Evolutionary conservation across 2,888 invertebrate species (phyloP).

Genomic region (Alviniconcha strummeri): DNA sequence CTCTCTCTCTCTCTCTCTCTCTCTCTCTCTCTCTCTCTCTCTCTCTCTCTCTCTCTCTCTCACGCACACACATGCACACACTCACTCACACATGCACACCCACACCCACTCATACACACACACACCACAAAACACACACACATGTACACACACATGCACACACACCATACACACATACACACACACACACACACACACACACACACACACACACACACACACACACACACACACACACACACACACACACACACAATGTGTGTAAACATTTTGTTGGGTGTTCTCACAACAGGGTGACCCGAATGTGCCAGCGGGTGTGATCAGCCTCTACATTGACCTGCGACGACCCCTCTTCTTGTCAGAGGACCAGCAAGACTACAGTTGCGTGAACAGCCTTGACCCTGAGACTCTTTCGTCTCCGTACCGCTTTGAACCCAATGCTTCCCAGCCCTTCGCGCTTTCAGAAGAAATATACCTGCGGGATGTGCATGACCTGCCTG

Average conservation of each 20-base stretch:
- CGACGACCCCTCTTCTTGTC: slow-evolving; percentile 60
- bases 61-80: neutral
- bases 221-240: slow-evolving; percentile 8
- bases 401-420: neutral
- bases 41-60: too few relatives aligned
- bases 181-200: neutral
- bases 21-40: too few relatives aligned
- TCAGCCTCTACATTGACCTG: slow-evolving; percentile 60
- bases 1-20: too few relatives aligned
- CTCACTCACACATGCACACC: neutral
- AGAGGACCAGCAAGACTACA: slow-evolving; percentile 53
- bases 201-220: slow-evolving; percentile 11
- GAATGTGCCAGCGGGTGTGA: slow-evolving; percentile 66
- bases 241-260: neutral
- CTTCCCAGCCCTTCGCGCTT: slow-evolving; percentile 7
- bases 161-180: too few relatives aligned
- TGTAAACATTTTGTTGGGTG: too few relatives aligned
- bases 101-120: too few relatives aligned
- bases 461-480: neutral
- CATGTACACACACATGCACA: too few relatives aligned
- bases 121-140: too few relatives aligned
- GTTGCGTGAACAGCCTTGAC: slow-evolving; percentile 23
- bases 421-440: neutral
- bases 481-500: neutral
- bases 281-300: slow-evolving; percentile 62